These are phyloP conservation scores for Chalcosyrphus nemorum DNA, from an alignment of 2,888 invertebrate species.

Conservation along the genomic window DNA sequence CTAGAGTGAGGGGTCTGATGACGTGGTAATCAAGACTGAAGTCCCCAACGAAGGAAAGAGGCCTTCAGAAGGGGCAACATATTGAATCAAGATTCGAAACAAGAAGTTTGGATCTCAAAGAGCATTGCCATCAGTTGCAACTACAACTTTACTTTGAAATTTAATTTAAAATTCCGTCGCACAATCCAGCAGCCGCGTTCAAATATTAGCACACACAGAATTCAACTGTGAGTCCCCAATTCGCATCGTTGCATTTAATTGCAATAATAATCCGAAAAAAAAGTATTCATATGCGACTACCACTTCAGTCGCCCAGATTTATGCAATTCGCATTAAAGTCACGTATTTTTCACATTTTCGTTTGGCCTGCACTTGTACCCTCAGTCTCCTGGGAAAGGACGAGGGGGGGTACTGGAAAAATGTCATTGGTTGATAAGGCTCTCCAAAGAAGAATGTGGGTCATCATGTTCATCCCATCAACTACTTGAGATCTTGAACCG, in stretches of 20 bases:
- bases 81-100: too few species aligned
- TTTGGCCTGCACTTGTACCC: slow-evolving; percentile 33
- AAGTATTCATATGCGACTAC: background rate
- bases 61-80: too few species aligned
- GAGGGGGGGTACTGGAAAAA: too few species aligned
- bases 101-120: too few species aligned
- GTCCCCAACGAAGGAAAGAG: too few species aligned
- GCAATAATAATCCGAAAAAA: slow-evolving; percentile 42
- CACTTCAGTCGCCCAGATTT: slow-evolving; percentile 30
- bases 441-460: slow-evolving; percentile 59
- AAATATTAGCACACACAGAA: background rate
- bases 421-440: slow-evolving; percentile 59
- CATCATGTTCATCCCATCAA: slow-evolving; percentile 65
- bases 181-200: too few species aligned
- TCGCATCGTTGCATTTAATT: slow-evolving; percentile 37
- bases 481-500: slow-evolving; percentile 60
- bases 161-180: background rate
- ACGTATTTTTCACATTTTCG: slow-evolving; percentile 63
- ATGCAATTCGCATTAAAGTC: slow-evolving; percentile 53
- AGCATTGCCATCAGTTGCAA: background rate
- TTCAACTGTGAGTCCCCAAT: background rate
- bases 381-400: too few species aligned
- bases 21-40: too few species aligned
- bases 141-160: background rate
- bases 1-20: too few species aligned